Percentiles rank a stretch among this genome's conserved stretches.
These are phyloP conservation scores for Polietes domitor DNA, from an alignment of 2,888 invertebrate species.

Conservation along the genomic window DNA sequence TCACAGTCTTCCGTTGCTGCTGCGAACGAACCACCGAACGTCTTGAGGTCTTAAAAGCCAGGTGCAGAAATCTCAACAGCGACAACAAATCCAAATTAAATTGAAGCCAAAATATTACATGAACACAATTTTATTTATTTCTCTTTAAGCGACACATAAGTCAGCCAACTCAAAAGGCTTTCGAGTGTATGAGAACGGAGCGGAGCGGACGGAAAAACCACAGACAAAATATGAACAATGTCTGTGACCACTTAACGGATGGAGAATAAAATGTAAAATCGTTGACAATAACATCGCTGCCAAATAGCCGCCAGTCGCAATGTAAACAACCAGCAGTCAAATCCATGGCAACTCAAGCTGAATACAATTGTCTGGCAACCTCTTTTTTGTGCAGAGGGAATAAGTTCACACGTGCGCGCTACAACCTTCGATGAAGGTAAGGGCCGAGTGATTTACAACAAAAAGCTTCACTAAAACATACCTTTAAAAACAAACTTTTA, in stretches of 20 bases:
- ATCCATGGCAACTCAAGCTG: neutral
- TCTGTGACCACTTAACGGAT: conserved; percentile 47
- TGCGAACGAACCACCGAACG: too few species aligned
- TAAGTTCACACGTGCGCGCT: neutral
- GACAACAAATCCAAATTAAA: conserved; percentile 34
- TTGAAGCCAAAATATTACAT: conserved; percentile 58
- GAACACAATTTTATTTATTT: conserved; percentile 46
- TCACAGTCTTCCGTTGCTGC: conserved; percentile 11
- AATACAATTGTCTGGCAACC: conserved; percentile 28
- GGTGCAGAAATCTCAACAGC: conserved; percentile 60
- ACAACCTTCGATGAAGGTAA: neutral
- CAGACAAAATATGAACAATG: conserved; percentile 29
- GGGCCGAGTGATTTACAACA: too few species aligned
- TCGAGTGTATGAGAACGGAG: conserved; percentile 52
- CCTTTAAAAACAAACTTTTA: too few species aligned
- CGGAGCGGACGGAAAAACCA: conserved; percentile 41
- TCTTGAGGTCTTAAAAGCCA: conserved; percentile 48
- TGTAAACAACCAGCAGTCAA: conserved; percentile 41
- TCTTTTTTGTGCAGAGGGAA: neutral
- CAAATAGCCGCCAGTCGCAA: conserved; percentile 58
- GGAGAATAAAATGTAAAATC: conserved; percentile 58
- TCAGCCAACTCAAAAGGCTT: neutral
- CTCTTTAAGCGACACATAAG: neutral
- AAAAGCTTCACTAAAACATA: too few species aligned
- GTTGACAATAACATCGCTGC: conserved; percentile 60